Evolutionary conservation across 2,888 invertebrate genomes (phyloP), one percentile per base, ranked within the genome.

Genomic region (Troilus luridus): DNA sequence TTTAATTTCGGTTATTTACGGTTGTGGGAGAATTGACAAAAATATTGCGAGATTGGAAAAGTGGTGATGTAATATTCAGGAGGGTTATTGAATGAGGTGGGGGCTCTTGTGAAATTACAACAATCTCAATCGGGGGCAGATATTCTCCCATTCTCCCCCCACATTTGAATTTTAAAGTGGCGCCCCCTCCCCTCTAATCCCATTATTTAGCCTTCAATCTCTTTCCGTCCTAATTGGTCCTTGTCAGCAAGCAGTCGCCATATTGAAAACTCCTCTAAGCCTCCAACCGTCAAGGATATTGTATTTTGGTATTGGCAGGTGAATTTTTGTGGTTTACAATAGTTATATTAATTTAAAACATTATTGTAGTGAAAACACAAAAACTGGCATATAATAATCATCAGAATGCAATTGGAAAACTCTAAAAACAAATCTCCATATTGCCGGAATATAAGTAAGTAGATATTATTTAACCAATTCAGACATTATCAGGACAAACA

Each of bases 141-240:
- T 77, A 41, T 41, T 41, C 72, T 17, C 27, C 41, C 72, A 10
- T 14, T 9, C 72, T 19, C 64, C 64, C 64, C 64, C 64, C 64
- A 77, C 72, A 77, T 77, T 77, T 77, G 72, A 77, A 77, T 77
- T 77, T 77, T 77, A 77, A 77, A 77, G 72, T 41, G n/a, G 72
- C 27, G 72, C 6, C 7, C 17, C 72, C 27, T 41, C 41, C 41
- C 2, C 72, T 41, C 72, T 77, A 77, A 77, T 77, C 72, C 72
- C 19, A 77, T 77, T 77, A 77, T 77, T 77, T 77, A 77, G 72
- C 72, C 41, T 77, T 77, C 72, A 77, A 77, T 77, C 72, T 77
- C 72, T 77, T 77, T 41, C 17, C 11, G 7, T 17, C 72, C 27
- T 77, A 77, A 77, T 77, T 77, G 72, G 27, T 41, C 72, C 72